These are phyloP conservation scores for Esperia sulphurella DNA, from an alignment of 2,888 invertebrate genomes.

Conservation along the genomic window DNA sequence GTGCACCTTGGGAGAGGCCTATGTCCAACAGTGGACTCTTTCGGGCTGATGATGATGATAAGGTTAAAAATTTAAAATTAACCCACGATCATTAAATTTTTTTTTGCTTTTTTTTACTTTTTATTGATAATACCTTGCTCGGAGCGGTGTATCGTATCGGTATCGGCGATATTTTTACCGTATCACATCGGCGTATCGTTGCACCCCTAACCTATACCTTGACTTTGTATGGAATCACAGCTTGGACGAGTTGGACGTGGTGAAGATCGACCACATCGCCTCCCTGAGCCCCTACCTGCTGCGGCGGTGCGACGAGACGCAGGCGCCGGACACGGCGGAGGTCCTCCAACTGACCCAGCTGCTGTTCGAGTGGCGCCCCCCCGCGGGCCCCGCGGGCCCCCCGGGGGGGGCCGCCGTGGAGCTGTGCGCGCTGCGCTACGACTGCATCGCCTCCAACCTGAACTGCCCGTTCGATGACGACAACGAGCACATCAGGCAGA, in stretches of 20 bases:
- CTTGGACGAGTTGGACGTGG: constrained; percentile 22
- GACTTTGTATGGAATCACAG: too few species aligned
- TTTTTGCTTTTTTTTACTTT: too few species aligned
- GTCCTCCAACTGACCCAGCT: constrained; percentile 5
- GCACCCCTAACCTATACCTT: too few species aligned
- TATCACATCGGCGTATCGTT: too few species aligned
- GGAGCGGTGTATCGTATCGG: too few species aligned
- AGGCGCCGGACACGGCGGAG: constrained; percentile 13
- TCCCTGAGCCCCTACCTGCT: constrained; percentile 37
- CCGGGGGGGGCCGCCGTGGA: constrained; percentile 12
- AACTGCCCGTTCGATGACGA: constrained; percentile 43
- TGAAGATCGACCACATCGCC: constrained; percentile 35
- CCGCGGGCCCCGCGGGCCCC: constrained; percentile 7
- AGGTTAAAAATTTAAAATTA: too few species aligned
- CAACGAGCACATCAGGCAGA: constrained; percentile 21
- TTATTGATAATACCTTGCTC: too few species aligned
- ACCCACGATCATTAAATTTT: too few species aligned
- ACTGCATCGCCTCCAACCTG: constrained; percentile 34
- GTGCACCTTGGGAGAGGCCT: too few species aligned
- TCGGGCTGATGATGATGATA: too few species aligned
- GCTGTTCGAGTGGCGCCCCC: constrained; percentile 10
- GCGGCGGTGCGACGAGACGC: constrained; percentile 9
- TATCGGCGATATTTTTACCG: too few species aligned
- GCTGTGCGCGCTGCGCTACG: constrained; percentile 32
- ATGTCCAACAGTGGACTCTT: too few species aligned